A percentile compares a stretch with the other conserved stretches of the same genome.
Evolutionary conservation across 92 coral and sea anemone genomes (phyloP).

Genomic region (Meandrina meandrites): DNA sequence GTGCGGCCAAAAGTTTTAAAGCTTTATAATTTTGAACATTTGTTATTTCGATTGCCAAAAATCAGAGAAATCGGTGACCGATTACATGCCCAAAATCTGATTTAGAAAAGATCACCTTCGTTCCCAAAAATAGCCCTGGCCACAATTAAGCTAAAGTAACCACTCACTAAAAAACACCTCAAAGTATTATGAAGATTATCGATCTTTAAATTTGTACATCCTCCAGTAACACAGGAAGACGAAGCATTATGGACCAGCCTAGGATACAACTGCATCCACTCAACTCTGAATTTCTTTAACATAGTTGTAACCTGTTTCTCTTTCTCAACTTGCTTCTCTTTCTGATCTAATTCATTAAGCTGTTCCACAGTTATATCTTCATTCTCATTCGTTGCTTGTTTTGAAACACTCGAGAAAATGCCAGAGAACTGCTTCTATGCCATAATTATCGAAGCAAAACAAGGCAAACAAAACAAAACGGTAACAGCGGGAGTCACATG

Average conservation of each 20-base stretch:
- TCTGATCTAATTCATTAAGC: conserved; percentile 15
- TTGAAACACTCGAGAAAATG: conserved; percentile 25
- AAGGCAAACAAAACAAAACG: too few relatives aligned
- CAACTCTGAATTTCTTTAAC: conserved; percentile 32
- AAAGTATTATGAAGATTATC: conserved; percentile 22
- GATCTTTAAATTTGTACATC: conserved; percentile 35
- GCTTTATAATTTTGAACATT: too few relatives aligned
- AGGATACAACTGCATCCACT: conserved; percentile 35
- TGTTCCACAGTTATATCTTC: too few relatives aligned
- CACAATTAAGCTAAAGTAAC: too few relatives aligned
- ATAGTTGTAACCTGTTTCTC: conserved; percentile 2
- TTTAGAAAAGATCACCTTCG: too few relatives aligned
- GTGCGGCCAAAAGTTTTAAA: too few relatives aligned
- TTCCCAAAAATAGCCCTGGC: too few relatives aligned
- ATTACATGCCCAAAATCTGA: too few relatives aligned
- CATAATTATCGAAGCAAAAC: conserved; percentile 18
- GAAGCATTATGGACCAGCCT: conserved; percentile 37
- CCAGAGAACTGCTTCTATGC: conserved; percentile 31
- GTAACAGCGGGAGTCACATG: conserved; percentile 42
- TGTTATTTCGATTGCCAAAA: too few relatives aligned
- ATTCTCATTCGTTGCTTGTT: conserved; percentile 15
- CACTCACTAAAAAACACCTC: too few relatives aligned
- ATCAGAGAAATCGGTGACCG: too few relatives aligned
- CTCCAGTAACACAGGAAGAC: background rate
- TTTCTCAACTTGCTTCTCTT: conserved; percentile 39